These are phyloP conservation scores for Hozukius guyotensis DNA, from an alignment of 2,797 vertebrate genomes.

Conservation along the genomic window DNA sequence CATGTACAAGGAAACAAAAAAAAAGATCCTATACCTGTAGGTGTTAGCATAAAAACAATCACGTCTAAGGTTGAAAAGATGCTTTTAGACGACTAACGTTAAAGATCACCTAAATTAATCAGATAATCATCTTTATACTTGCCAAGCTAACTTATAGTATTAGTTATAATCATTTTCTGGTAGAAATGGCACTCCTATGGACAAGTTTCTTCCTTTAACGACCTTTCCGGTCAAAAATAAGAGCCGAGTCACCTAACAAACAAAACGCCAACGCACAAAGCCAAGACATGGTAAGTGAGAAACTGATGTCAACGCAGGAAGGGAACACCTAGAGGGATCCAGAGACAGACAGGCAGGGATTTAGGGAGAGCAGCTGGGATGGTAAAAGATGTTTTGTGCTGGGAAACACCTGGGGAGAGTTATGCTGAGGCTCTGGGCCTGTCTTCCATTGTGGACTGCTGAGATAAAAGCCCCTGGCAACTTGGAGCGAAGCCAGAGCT, in stretches of 20 bases:
- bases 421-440: conserved; percentile 48
- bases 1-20: background rate
- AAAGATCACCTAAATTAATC: background rate
- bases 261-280: background rate
- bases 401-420: conserved; percentile 74
- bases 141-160: background rate
- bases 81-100: background rate
- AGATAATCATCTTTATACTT: background rate
- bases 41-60: background rate
- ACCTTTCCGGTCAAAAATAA: conserved; percentile 1
- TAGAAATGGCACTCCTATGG: background rate
- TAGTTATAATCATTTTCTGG: background rate
- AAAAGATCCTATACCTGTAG: background rate
- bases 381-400: conserved; percentile 69
- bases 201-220: background rate
- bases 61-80: background rate
- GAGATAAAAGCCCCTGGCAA: conserved; percentile 67
- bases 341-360: conserved; percentile 43
- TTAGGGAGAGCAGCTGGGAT: conserved; percentile 66
- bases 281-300: background rate
- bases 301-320: conserved; percentile 24
- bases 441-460: conserved; percentile 59
- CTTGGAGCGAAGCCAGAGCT: conserved; percentile 62
- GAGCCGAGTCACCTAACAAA: conserved; percentile 8
- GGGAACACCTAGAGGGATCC: conserved; percentile 24